Evolutionary conservation across 2,797 vertebrate genomes (phyloP).

Genomic region (Takifugu ocellatus): DNA sequence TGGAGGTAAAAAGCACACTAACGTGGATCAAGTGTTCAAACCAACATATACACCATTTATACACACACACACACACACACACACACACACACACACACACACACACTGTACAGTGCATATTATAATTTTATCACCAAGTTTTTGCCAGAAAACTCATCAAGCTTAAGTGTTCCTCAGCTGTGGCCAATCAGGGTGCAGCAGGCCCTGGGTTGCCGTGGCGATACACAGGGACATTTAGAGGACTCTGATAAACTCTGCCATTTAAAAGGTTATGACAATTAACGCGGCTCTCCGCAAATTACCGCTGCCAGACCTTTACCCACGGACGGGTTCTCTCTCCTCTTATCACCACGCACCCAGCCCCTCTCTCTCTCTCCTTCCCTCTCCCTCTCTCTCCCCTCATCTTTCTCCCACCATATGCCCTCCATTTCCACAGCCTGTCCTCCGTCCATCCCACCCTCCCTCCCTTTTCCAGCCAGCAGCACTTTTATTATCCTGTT

Average conservation of each 20-base stretch:
- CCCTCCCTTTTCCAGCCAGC: constrained; percentile 50
- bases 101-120: constrained; percentile 23
- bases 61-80: constrained; percentile 26
- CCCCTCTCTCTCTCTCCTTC: constrained; percentile 46
- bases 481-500: constrained; percentile 83
- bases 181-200: constrained; percentile 62
- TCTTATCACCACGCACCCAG: constrained; percentile 73
- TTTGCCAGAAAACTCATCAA: constrained; percentile 69
- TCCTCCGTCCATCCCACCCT: constrained; percentile 36
- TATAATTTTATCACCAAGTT: constrained; percentile 55
- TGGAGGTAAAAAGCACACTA: constrained; percentile 59
- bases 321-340: constrained; percentile 71
- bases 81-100: constrained; percentile 20
- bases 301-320: constrained; percentile 80
- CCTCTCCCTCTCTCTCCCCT: constrained; percentile 42
- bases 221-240: constrained; percentile 78
- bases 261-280: constrained; percentile 86
- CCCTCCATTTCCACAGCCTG: constrained; percentile 59
- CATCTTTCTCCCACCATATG: constrained; percentile 61
- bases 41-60: constrained; percentile 18
- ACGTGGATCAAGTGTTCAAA: constrained; percentile 20
- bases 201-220: constrained; percentile 71
- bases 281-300: constrained; percentile 80
- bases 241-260: constrained; percentile 83
- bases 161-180: constrained; percentile 69